phyloP scores from a whole-genome alignment of 2,888 invertebrate genomes.

The Eupelmus urozonus region DNA sequence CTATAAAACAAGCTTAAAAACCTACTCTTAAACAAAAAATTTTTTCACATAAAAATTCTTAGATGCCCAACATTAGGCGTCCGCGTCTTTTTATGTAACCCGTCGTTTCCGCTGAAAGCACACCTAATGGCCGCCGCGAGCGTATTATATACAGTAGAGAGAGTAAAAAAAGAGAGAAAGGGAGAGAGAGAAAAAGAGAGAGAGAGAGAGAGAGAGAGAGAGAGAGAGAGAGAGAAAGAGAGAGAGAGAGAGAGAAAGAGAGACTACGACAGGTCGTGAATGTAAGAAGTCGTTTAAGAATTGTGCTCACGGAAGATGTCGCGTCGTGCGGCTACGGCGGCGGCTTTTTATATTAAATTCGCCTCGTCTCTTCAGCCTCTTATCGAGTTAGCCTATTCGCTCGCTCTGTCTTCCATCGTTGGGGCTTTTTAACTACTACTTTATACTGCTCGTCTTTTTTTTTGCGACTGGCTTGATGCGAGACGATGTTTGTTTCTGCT shows the following conservation, averaged over 20 bases:
- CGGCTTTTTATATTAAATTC: constrained; percentile 41
- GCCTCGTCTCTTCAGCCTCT: constrained; percentile 4
- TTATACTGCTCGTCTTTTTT: neutral
- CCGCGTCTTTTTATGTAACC: neutral
- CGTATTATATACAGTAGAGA: neutral
- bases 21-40: too few species aligned
- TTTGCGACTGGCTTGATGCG: neutral
- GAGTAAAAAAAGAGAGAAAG: too few species aligned
- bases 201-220: neutral
- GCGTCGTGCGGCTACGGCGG: constrained; percentile 38
- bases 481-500: neutral
- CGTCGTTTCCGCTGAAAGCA: too few species aligned
- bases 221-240: too few species aligned
- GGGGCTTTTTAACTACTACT: constrained; percentile 6
- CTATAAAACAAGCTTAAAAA: too few species aligned
- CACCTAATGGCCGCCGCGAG: neutral
- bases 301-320: constrained; percentile 29
- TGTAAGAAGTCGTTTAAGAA: constrained; percentile 33
- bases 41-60: too few species aligned
- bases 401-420: constrained; percentile 2
- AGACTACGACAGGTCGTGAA: neutral
- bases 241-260: neutral
- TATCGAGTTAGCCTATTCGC: constrained; percentile 33
- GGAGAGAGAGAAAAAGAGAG: too few species aligned
- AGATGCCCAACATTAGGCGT: too few species aligned